Conservation (phyloP, 2,888 invertebrate genomes). For the Hedya salicella region DNA sequence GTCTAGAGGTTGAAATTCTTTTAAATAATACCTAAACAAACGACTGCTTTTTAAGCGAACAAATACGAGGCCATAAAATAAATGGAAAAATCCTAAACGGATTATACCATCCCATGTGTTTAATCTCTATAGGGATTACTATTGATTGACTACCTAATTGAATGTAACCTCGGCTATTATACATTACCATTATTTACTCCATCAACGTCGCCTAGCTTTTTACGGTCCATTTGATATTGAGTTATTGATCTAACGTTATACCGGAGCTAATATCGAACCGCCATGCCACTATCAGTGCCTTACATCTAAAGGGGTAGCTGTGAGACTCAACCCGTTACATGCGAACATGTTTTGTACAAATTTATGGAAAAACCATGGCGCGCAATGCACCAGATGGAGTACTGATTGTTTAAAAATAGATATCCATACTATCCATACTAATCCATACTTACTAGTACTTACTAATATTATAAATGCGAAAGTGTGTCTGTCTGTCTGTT, state of each 20-base stretch:
- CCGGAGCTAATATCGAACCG: slow-evolving; percentile 11
- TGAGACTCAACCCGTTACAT: background rate
- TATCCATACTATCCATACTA: no score
- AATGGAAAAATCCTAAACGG: background rate
- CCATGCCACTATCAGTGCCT: slow-evolving; percentile 16
- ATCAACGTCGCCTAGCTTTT: slow-evolving; percentile 31
- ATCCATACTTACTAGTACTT: no score
- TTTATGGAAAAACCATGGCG: background rate
- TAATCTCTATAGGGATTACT: background rate
- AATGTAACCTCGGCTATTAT: slow-evolving; percentile 14
- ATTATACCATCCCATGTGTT: background rate
- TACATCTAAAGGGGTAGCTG: slow-evolving; percentile 25
- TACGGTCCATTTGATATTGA: slow-evolving; percentile 26
- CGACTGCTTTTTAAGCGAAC: no score
- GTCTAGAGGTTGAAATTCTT: no score
- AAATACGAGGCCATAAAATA: no score
- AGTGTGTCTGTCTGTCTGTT: no score
- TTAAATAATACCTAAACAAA: no score
- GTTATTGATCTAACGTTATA: slow-evolving; percentile 32
- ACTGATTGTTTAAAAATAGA: background rate
- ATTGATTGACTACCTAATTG: background rate
- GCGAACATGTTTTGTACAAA: background rate
- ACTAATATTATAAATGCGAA: no score
- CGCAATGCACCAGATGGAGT: background rate
- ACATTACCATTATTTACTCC: slow-evolving; percentile 22